Base-by-base conservation (phyloP, 2,888 invertebrate species). In the Drosophila villosipedis region DNA sequence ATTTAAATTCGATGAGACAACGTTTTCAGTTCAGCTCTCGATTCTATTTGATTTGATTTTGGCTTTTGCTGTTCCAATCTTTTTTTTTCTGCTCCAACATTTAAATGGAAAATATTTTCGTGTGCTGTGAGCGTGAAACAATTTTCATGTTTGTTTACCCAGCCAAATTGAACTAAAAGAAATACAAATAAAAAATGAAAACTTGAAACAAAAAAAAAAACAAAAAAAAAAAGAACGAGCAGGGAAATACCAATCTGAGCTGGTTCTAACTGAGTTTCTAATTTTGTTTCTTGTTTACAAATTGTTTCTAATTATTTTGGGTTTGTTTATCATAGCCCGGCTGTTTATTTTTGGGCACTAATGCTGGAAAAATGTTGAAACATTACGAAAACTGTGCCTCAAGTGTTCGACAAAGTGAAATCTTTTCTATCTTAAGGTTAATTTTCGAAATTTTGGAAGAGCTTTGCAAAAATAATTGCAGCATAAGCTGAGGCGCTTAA, bases 71-170 rank as follows among this genome's bases (percentile, higher is more conserved):
- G 22, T 19, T 54, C 19, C 35, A 4, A 19, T n/a, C 10, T 19
- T 37, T 55, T 28, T 55, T 55, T 30, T 57, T 57, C n/a, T 80
- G 60, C 53, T 63, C 55, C 60, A 68, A 65, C 71, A 80, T 71
- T 80, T 68, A 61, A 84, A 80, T 86, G 82, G 87, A 77, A 89
- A 87, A 84, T 78, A 80, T 84, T 85, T 87, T 89, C 75, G 85
- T 87, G 84, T 84, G 84, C 84, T 82, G 72, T 73, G 72, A 82
- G 84, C 84, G 80, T 89, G 88, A 84, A 87, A 80, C 74, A 78
- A 83, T 90, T 89, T 84, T 76, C 67, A 28, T 82, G 76, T 80
- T 82, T 80, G 79, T 82, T 76, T 80, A 82, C 72, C 52, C 68
- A 66, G 76, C 54, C 50, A 71, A 73, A 78, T 82, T 73, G 60